Evolutionary conservation across 2,113 vertebrate genomes (phyloP), one percentile per base, ranked within the genome.

Genomic region (Cyrtonyx montezumae): DNA sequence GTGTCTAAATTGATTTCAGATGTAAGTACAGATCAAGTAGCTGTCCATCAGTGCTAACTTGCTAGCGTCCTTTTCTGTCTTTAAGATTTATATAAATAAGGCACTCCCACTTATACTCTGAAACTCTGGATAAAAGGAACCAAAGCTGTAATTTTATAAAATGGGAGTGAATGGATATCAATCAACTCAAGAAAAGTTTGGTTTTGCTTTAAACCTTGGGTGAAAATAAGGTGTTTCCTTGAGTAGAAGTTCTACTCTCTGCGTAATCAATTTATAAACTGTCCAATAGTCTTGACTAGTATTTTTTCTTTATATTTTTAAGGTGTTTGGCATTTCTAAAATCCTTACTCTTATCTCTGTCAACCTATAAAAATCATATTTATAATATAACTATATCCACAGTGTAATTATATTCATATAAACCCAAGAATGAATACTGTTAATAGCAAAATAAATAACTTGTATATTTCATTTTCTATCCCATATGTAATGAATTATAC

Each of bases 101-200:
- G 69, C 10, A 65, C 6, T 2, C 2, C 0, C 17, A n/a, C 4
- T 2, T 2, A 78, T 16, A 61, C 56, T 37, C 40, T 15, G 34
- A 30, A 84, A 84, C 84, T 90, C 25, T 21, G 7, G 15, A 36
- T 53, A 51, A 87, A 83, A 56, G 36, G 16, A 80, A 68, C 10
- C 2, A 80, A 86, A 75, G 78, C 28, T 75, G 5, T 87, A 6
- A 25, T 79, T 91, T 94, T 61, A n/a, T 28, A 79, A n/a, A n/a
- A 30, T 1, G 1, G 58, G 7, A 74, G 3, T 51, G 6, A 79
- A 28, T 20, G 67, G 11, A 22, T 45, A 67, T 34, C 30, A 6
- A 2, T 34, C 48, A 0, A 42, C 21, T 49, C 19, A 32, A 71
- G 40, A 28, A 51, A 58, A 36, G 5, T 49, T 66, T 69, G 23